Conservation (phyloP, 2,888 invertebrate genomes). For the Nebria salina region DNA sequence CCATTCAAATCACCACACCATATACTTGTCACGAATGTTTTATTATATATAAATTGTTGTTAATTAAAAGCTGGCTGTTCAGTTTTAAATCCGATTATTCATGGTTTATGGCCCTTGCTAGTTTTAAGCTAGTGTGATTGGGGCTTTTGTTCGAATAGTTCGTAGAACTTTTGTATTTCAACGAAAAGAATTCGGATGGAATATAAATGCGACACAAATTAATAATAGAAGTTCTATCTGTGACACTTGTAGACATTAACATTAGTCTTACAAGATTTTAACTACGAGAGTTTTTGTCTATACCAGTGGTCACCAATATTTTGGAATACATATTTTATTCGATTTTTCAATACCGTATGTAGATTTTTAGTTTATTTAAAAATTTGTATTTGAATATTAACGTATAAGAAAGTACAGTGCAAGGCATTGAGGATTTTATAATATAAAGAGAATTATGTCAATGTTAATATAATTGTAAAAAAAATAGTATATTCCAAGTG, state of each 20-base stretch:
- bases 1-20: neutral
- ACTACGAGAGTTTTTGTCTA: neutral
- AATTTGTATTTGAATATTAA: no score
- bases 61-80: neutral
- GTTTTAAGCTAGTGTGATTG: neutral
- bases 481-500: neutral
- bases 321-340: no score
- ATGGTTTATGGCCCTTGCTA: neutral
- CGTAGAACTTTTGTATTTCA: neutral
- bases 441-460: no score
- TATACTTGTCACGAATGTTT: constrained; percentile 17
- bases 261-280: neutral
- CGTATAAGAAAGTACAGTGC: no score
- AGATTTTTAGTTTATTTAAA: no score
- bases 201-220: neutral
- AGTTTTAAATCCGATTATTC: neutral
- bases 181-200: neutral
- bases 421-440: no score
- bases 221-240: neutral
- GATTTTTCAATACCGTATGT: no score
- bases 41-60: neutral
- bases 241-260: neutral
- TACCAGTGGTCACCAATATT: no score
- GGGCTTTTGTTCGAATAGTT: neutral
- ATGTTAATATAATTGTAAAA: no score